Evolutionary conservation across 2,797 vertebrate species (phyloP).

Genomic region (Rhyacichthys aspro): DNA sequence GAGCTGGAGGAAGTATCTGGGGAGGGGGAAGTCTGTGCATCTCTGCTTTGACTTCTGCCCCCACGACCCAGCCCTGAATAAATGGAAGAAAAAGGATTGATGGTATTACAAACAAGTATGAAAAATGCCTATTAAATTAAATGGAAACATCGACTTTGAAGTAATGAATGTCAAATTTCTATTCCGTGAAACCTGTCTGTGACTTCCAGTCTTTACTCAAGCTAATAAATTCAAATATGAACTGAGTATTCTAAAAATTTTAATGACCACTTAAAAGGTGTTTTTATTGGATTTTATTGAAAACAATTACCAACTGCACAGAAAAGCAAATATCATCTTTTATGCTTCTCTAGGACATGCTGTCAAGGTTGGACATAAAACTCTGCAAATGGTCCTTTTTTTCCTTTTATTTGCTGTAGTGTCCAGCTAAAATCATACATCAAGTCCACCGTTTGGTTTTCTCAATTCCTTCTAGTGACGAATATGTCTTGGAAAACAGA

Average conservation of each 20-base stretch:
- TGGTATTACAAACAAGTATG: too few relatives aligned
- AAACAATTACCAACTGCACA: neutral
- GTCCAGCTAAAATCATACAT: conserved; percentile 53
- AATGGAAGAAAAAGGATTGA: too few relatives aligned
- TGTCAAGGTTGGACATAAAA: conserved; percentile 8
- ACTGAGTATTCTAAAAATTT: too few relatives aligned
- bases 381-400: conserved; percentile 29
- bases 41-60: too few relatives aligned
- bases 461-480: conserved; percentile 57
- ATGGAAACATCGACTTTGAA: too few relatives aligned
- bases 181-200: neutral
- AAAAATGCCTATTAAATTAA: too few relatives aligned
- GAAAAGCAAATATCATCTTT: neutral
- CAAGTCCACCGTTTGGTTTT: conserved; percentile 38
- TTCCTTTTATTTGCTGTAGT: conserved; percentile 31
- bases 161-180: too few relatives aligned
- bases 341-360: neutral
- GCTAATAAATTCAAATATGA: conserved; percentile 1
- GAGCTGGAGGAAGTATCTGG: too few relatives aligned
- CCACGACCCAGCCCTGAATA: too few relatives aligned
- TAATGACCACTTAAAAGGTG: neutral
- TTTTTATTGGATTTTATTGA: neutral
- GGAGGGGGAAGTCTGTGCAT: too few relatives aligned
- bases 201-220: conserved; percentile 1
- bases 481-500: conserved; percentile 70